phyloP scores from a whole-genome alignment of 2,113 vertebrate genomes.

The Pipra filicauda region DNA sequence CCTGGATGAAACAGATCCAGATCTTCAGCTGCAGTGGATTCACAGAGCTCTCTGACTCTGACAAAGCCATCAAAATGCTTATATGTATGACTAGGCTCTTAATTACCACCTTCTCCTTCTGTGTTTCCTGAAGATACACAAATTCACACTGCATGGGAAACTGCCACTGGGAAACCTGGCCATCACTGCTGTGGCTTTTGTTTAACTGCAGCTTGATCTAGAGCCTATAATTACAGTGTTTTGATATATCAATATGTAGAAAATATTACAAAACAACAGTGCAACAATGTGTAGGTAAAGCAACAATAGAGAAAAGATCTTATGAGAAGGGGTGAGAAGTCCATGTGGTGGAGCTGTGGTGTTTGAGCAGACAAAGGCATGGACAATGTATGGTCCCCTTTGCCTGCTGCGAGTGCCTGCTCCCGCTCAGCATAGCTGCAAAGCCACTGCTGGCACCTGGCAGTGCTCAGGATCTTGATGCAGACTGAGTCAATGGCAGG shows the following conservation, averaged over 20 bases:
- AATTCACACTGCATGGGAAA: neutral
- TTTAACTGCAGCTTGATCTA: neutral
- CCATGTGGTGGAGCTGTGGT: rapidly evolving
- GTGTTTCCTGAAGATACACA: rapidly evolving
- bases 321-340: neutral
- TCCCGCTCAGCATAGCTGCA: rapidly evolving
- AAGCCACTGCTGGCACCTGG: rapidly evolving
- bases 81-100: neutral
- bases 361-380: neutral
- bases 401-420: neutral
- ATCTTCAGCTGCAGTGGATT: neutral
- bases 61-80: neutral
- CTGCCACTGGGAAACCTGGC: neutral
- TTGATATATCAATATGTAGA: neutral
- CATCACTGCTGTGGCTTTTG: neutral
- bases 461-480: rapidly evolving
- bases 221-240: neutral
- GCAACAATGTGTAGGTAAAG: neutral
- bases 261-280: neutral
- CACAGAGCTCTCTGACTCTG: neutral
- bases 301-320: neutral
- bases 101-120: neutral
- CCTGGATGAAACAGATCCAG: neutral
- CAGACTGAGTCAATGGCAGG: rapidly evolving
- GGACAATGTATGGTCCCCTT: rapidly evolving